Evolutionary conservation across 2,113 vertebrate genomes (phyloP).

Genomic region (Litocranius walleri): DNA sequence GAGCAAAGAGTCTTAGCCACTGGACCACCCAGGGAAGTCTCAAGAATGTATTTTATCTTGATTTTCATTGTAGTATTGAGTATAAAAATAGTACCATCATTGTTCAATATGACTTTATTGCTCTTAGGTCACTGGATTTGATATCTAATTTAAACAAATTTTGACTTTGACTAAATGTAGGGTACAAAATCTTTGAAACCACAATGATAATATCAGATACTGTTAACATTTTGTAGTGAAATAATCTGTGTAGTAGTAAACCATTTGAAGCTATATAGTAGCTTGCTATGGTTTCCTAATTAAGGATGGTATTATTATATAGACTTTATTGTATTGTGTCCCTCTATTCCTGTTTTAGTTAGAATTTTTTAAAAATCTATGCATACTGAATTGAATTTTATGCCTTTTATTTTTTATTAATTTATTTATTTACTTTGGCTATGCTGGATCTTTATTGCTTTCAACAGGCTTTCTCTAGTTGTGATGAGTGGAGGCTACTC

Average conservation of each 20-base stretch:
- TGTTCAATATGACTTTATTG: constrained; percentile 1
- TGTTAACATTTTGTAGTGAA: constrained; percentile 11
- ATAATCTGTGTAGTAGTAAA: constrained; percentile 28
- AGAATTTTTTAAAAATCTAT: constrained; percentile 22
- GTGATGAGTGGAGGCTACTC: background rate
- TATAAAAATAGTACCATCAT: constrained; percentile 24
- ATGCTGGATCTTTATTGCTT: background rate
- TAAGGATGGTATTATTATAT: background rate
- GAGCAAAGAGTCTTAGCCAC: background rate
- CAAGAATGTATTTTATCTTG: constrained; percentile 29
- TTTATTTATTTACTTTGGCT: background rate
- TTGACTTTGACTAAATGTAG: background rate
- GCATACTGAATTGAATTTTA: background rate
- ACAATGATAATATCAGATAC: background rate
- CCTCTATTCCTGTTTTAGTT: constrained; percentile 10
- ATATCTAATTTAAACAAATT: constrained; percentile 4
- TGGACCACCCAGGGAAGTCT: background rate
- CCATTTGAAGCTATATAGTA: constrained; percentile 10
- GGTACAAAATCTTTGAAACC: background rate
- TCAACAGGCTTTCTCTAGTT: background rate
- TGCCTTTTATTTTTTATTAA: background rate
- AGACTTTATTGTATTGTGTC: constrained; percentile 11
- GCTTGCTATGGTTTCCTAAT: constrained; percentile 5
- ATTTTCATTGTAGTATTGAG: constrained; percentile 23
- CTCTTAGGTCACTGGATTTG: background rate